phyloP scores from a whole-genome alignment of 2,888 invertebrate genomes.

The Diabrotica balteata region DNA sequence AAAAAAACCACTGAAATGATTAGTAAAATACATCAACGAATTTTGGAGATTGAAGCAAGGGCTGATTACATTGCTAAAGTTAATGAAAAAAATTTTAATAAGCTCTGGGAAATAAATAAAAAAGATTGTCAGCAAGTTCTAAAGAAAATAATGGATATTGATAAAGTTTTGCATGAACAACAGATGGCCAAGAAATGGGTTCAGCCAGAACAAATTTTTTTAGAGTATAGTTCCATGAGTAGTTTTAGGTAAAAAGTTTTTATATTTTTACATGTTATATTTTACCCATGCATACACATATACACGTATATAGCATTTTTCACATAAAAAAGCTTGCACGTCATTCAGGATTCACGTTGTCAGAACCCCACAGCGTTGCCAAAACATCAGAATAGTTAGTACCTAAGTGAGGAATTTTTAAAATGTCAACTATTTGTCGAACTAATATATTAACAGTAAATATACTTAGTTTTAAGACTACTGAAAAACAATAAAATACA shows the following conservation, averaged over 20 bases:
- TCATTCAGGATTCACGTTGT: no score
- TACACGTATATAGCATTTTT: no score
- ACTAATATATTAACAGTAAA: no score
- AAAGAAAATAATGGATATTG: constrained; percentile 65
- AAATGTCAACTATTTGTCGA: no score
- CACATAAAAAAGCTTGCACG: no score
- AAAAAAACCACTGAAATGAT: constrained; percentile 73
- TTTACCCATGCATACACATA: no score
- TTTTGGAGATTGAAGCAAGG: constrained; percentile 75
- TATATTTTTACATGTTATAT: no score
- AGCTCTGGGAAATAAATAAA: constrained; percentile 70
- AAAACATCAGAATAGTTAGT: no score
- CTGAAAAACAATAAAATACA: no score
- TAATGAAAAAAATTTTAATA: constrained; percentile 70
- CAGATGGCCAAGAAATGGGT: constrained; percentile 68
- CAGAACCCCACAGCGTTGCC: no score
- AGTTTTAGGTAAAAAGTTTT: constrained; percentile 51
- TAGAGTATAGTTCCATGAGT: constrained; percentile 60
- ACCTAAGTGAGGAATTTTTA: no score
- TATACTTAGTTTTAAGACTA: no score
- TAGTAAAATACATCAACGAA: constrained; percentile 69
- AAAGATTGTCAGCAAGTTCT: constrained; percentile 62
- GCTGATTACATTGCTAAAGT: constrained; percentile 69
- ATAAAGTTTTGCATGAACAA: constrained; percentile 69
- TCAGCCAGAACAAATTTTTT: constrained; percentile 57